Evolutionary conservation across 2,888 invertebrate species (phyloP).

Genomic region (Platypus cylindrus): DNA sequence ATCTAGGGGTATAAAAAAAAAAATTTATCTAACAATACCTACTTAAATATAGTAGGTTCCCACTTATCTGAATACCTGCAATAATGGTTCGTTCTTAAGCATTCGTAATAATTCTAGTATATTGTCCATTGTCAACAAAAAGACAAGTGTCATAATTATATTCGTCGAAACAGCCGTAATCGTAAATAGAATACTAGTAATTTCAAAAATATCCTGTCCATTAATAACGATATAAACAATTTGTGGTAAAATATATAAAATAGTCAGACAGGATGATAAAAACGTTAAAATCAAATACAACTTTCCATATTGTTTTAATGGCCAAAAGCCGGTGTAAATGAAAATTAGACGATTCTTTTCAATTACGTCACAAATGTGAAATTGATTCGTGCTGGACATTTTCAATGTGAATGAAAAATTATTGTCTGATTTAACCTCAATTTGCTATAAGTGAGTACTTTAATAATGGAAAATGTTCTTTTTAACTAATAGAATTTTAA

Average conservation of each 20-base stretch:
- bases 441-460: too few relatives aligned
- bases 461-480: too few relatives aligned
- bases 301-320: constrained; percentile 3
- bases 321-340: constrained; percentile 8
- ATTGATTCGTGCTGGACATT: constrained; percentile 1
- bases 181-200: constrained; percentile 5
- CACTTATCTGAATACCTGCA: constrained; percentile 5
- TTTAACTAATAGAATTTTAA: too few relatives aligned
- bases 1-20: constrained; percentile 1
- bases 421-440: too few relatives aligned
- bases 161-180: constrained; percentile 6
- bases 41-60: not conserved
- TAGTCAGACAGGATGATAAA: constrained; percentile 2
- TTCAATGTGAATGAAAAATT: not conserved
- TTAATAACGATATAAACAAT: constrained; percentile 6
- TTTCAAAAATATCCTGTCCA: constrained; percentile 4
- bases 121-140: constrained; percentile 5
- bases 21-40: not conserved
- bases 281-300: constrained; percentile 5
- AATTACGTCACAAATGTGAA: constrained; percentile 3
- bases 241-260: constrained; percentile 5
- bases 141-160: constrained; percentile 4
- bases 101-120: constrained; percentile 4
- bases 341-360: constrained; percentile 6
- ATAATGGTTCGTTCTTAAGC: constrained; percentile 5